These are phyloP conservation scores for Campylorhamphus procurvoides DNA, from an alignment of 2,113 vertebrate species.

Conservation along the genomic window DNA sequence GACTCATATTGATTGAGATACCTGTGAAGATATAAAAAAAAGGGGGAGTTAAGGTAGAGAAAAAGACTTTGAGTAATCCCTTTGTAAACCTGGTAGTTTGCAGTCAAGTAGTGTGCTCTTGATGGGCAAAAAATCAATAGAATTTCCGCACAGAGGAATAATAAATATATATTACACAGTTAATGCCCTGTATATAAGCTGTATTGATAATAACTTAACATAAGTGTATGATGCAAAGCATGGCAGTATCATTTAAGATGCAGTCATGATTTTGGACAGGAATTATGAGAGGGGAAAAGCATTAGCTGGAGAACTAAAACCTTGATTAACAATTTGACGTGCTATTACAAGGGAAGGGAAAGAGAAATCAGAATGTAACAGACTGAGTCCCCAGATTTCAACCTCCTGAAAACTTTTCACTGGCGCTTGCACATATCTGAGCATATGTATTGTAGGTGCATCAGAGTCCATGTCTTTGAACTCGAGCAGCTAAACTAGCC, in stretches of 20 bases:
- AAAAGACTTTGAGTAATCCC: background rate
- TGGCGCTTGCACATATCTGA: background rate
- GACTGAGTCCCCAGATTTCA: background rate
- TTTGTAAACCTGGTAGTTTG: background rate
- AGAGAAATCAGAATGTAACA: background rate
- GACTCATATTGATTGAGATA: background rate
- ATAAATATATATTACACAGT: conserved; percentile 15
- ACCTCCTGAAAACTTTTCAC: background rate
- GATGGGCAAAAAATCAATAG: conserved; percentile 13
- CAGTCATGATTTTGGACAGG: conserved; percentile 4
- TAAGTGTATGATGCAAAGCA: background rate
- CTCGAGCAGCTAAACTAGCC: background rate
- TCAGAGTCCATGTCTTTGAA: background rate
- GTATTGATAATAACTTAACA: conserved; percentile 35
- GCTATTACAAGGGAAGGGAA: background rate
- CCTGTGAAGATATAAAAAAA: background rate
- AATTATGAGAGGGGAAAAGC: background rate
- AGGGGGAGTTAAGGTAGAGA: background rate
- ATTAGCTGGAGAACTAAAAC: background rate
- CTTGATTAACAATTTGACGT: background rate
- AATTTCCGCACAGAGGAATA: background rate
- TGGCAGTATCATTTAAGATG: background rate
- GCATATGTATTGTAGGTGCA: conserved; percentile 51
- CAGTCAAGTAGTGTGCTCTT: background rate
- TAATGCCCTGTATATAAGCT: conserved; percentile 25